Base-by-base conservation (phyloP, 2,888 invertebrate genomes). In the Esperia sulphurella region DNA sequence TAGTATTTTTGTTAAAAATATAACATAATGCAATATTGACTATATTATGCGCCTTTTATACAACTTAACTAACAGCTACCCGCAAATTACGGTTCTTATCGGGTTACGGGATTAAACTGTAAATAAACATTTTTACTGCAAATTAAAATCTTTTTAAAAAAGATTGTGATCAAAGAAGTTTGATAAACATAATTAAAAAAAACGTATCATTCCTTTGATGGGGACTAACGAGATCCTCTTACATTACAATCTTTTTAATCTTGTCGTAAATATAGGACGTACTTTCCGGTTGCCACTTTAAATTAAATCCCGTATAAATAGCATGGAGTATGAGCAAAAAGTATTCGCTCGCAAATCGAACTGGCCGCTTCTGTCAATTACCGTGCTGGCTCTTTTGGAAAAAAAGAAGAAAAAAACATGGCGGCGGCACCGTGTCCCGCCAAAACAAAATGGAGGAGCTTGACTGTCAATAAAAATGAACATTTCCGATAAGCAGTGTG, bases 281-380 rank as follows among this genome's bases (percentile, higher is more conserved):
- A n/a, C 65, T 71, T 66, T 68, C 66, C 71, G 68, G 65, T 55
- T 72, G 73, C 67, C 74, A 71, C 48, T 62, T 71, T 61, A 62
- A 62, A 73, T 74, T 70, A 67, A 73, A 68, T 59, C 51, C 59
- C 43, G 40, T 45, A 40, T 40, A 31, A 39, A 30, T 45, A 40
- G 31, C 39, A 31, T 31, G 14, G 14, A 40, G 31, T 40, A 45
- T 45, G 44, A 56, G 43, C 51, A 53, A 59, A 71, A 68, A 71
- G 60, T 65, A 57, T 55, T 47, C 48, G 55, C 60, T 61, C 61
- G 63, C 39, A 40, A 65, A 65, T 49, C 45, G 50, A 51, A 45
- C 49, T 52, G 68, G 70, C 68, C 66, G 69, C 60, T 61, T 63
- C 70, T 74, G 75, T 74, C 75, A 75, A 75, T 75, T 75, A 74